phyloP scores from a whole-genome alignment of 2,113 vertebrate species.

The Toxostoma redivivum region DNA sequence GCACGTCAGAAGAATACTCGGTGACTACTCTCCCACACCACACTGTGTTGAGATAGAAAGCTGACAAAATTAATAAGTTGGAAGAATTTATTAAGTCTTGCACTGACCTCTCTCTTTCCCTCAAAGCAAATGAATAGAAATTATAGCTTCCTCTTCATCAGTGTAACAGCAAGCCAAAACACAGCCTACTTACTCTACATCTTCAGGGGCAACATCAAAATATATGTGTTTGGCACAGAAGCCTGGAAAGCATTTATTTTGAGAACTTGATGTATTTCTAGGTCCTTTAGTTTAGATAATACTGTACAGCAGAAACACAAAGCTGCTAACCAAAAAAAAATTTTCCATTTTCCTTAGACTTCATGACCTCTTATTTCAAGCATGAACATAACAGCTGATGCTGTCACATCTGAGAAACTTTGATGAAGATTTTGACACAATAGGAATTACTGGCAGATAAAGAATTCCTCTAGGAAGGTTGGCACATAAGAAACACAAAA shows the following conservation, averaged over 20 bases:
- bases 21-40: background rate
- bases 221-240: background rate
- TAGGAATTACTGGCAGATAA: conserved; percentile 59
- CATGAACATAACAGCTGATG: conserved; percentile 66
- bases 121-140: background rate
- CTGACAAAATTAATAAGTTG: background rate
- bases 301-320: conserved; percentile 45
- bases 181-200: background rate
- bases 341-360: conserved; percentile 57
- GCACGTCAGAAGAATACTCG: background rate
- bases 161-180: background rate
- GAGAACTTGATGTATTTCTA: conserved; percentile 50
- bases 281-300: conserved; percentile 33
- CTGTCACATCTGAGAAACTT: conserved; percentile 58
- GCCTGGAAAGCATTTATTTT: conserved; percentile 34
- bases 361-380: conserved; percentile 62
- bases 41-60: background rate
- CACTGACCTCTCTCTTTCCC: background rate
- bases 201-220: conserved; percentile 30
- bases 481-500: background rate
- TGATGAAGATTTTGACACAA: conserved; percentile 68
- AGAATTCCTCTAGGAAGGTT: conserved; percentile 54
- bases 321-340: conserved; percentile 38
- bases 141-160: background rate
- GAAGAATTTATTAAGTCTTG: background rate